phyloP scores from a whole-genome alignment of 2,113 vertebrate species.

The Gobio gobio region DNA sequence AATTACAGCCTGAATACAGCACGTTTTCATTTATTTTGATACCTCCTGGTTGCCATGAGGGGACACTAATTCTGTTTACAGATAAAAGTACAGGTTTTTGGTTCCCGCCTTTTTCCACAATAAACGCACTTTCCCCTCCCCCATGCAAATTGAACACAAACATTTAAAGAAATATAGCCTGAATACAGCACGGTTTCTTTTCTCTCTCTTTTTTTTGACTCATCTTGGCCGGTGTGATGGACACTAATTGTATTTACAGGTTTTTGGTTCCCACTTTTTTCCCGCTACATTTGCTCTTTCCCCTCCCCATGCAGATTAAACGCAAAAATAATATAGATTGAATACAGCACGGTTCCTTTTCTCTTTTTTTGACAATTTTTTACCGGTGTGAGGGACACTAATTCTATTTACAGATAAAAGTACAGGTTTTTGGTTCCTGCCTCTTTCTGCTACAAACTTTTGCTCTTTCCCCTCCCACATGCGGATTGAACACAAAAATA shows the following conservation, averaged over 20 bases:
- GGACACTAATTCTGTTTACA: too few relatives aligned
- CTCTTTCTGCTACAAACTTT: conserved; percentile 77
- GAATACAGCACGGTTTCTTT: not conserved
- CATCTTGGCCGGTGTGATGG: too few relatives aligned
- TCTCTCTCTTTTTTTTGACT: too few relatives aligned
- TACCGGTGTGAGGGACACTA: not conserved
- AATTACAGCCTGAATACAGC: conserved; percentile 64
- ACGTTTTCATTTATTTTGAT: too few relatives aligned
- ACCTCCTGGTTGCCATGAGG: too few relatives aligned
- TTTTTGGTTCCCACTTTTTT: conserved; percentile 73
- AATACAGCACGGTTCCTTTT: not conserved
- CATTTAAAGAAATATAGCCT: conserved; percentile 21
- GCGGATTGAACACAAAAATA: not conserved
- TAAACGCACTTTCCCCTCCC: too few relatives aligned
- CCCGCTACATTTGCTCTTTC: conserved; percentile 71
- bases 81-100: conserved; percentile 48
- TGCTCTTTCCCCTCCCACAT: conserved; percentile 53
- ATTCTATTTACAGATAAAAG: conserved; percentile 34
- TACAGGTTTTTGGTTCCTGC: conserved; percentile 66
- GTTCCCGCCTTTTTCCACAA: conserved; percentile 76
- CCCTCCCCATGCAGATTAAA: conserved; percentile 15
- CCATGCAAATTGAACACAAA: not conserved
- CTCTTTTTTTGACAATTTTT: not conserved
- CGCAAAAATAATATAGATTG: conserved; percentile 21
- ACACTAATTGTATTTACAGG: not conserved